Evolutionary conservation across 1,140 invertebrate genomes (phyloP).

Genomic region (Heliconius himera): DNA sequence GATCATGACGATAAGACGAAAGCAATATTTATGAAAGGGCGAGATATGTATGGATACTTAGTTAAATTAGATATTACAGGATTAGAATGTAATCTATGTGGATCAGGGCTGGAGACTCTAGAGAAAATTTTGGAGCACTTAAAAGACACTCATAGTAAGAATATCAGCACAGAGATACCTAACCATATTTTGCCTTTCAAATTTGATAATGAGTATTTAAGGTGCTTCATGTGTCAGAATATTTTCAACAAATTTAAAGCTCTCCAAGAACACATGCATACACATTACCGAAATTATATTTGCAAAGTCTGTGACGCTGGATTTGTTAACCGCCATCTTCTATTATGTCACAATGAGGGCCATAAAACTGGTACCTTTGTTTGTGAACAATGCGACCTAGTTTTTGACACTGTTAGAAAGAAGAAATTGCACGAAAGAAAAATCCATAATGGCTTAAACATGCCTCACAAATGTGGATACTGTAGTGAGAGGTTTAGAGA

Average conservation of each 20-base stretch:
- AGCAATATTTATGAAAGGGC: constrained; percentile 49
- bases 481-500: constrained; percentile 56
- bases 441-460: constrained; percentile 47
- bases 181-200: constrained; percentile 61
- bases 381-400: constrained; percentile 53
- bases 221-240: constrained; percentile 55
- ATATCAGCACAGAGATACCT: constrained; percentile 49
- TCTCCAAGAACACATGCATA: constrained; percentile 58
- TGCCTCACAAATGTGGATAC: constrained; percentile 57
- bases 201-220: constrained; percentile 47
- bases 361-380: constrained; percentile 52
- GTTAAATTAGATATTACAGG: constrained; percentile 58
- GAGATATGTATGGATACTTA: constrained; percentile 51
- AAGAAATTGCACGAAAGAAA: constrained; percentile 51
- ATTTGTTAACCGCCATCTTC: constrained; percentile 48
- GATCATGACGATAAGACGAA: constrained; percentile 50
- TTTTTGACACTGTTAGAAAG: constrained; percentile 50
- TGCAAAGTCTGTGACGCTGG: constrained; percentile 58
- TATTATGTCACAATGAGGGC: constrained; percentile 48
- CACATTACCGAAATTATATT: constrained; percentile 60
- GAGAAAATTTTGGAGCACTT: constrained; percentile 52
- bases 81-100: constrained; percentile 51
- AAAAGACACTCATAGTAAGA: constrained; percentile 49
- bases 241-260: constrained; percentile 56
- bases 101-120: constrained; percentile 34